Conservation (phyloP, 2,797 vertebrate species). For the Micrastur ruficollis region DNA sequence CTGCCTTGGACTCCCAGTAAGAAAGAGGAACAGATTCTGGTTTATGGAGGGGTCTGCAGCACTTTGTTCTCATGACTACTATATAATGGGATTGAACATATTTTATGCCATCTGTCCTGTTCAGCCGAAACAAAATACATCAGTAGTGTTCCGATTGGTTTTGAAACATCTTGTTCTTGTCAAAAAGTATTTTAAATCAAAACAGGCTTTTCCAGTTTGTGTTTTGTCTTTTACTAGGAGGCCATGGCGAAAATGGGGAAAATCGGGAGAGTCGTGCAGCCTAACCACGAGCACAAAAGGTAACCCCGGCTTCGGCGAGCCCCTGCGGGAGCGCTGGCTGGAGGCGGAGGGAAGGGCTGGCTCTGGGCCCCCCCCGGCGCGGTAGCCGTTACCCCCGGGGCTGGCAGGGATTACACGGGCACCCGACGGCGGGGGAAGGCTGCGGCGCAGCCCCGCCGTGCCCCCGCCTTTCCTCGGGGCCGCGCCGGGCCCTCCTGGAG, state of each 20-base stretch:
- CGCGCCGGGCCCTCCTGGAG: too few species aligned
- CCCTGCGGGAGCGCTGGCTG: neutral
- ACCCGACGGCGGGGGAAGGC: too few species aligned
- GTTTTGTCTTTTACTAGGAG: constrained; percentile 80
- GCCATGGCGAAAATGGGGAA: constrained; percentile 92
- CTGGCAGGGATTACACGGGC: too few species aligned
- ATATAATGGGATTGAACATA: constrained; percentile 45
- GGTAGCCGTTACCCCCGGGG: too few species aligned
- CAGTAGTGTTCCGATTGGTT: constrained; percentile 49
- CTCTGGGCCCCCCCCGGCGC: too few species aligned
- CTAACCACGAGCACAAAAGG: constrained; percentile 82
- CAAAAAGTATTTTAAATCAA: constrained; percentile 65
- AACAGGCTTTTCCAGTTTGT: constrained; percentile 53
- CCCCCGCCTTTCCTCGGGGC: too few species aligned
- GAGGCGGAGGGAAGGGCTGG: neutral
- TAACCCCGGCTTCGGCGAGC: constrained; percentile 45
- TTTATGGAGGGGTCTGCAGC: constrained; percentile 6
- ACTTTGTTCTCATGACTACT: constrained; percentile 50
- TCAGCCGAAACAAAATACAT: constrained; percentile 50
- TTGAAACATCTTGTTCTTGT: constrained; percentile 65
- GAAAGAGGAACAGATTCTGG: constrained; percentile 36
- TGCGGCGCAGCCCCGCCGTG: too few species aligned
- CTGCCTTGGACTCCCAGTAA: neutral
- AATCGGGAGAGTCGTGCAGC: constrained; percentile 85
- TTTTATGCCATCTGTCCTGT: constrained; percentile 54